Evolutionary conservation across 2,888 invertebrate genomes (phyloP), one percentile per base, ranked within the genome.

Genomic region (Agrochola lychnidis): DNA sequence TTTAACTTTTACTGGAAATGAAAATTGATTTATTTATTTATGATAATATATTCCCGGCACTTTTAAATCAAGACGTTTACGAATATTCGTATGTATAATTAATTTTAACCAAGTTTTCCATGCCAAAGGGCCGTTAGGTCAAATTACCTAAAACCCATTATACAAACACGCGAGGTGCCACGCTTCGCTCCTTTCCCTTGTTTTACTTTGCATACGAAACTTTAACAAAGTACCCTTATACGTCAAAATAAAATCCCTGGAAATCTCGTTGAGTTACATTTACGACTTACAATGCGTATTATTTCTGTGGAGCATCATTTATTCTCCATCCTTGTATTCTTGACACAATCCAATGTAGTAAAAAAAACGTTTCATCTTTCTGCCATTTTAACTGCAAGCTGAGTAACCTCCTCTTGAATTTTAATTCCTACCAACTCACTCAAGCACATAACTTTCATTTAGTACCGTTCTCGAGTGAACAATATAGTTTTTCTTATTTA

Each of bases 131-230:
- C 88, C 89, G 89, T 92, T 89, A 88, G 84, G 81, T 87, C 73
- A 89, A 91, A 89, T 90, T 87, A 89, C 89, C 81, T 79, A 84
- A 88, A 91, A 89, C 83, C 88, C 89, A 92, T 93, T 92, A 93
- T 90, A 91, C 87, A 92, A 82, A 91, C 93, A 93, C 93, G 93
- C 92, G 89, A 93, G 81, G 87, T 74, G 83, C 83, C 80, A 84
- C 79, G 81, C 79, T 87, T 83, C 81, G 81, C 80, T 84, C 83
- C 86, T 88, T 87, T 78, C 87, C 81, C 81, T 84, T 89, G 83
- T 90, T 89, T 87, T 82, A 88, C 87, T 92, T 90, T 90, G 87
- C 89, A 91, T 90, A 89, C 84, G 74, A 88, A 90, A 89, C 76
- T 82, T 77, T 85, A 74, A 78, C 76, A 81, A 81, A 80, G 77